Evolutionary conservation across 2,113 vertebrate genomes (phyloP), one percentile per base, ranked within the genome.

Genomic region (Motacilla alba): DNA sequence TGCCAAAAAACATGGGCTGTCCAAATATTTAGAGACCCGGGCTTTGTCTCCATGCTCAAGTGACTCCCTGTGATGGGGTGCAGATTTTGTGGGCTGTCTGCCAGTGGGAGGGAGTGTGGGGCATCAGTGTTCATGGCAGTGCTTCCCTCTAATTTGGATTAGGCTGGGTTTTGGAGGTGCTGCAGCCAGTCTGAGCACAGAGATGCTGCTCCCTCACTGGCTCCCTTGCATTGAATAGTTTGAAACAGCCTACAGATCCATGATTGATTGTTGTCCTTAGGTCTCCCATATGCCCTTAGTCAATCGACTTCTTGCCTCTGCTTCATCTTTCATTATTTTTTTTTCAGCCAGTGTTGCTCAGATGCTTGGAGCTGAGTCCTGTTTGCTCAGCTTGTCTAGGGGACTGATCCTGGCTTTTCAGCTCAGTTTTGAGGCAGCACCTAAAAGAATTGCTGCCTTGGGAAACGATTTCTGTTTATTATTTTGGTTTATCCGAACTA

Each of bases 221-320:
- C 44, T 93, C 12, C 44, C 16, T 0, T 8, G 10, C 69, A 41
- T 0, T 31, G 68, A 68, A 30, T 30, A 10, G 67, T 72, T 96
- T 91, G 43, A 93, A 94, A 56, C 72, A 69, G 69, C 69, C 84
- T 69, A 87, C 72, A 68, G 79, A 83, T 35, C 68, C 27, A 0
- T 90, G 93, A 90, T 75, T 95, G 67, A 95, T 74, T 91, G 64
- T 85, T 83, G 58, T 88, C 91, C 79, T 87, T 90, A 70, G 72
- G 73, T 90, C n/a, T 89, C 74, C 79, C 80, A 87, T 90, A 94
- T 77, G 59, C 70, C 82, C 84, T 89, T 78, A 91, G 89, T 94
- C 90, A 95, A 90, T 79, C 33, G 53, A 66, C 35, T 39, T 87
- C 44, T 78, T 93, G 73, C 76, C 30, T 63, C 82, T 72, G 64